These are phyloP conservation scores for Drosophila bipectinata DNA, from an alignment of 1,140 invertebrate species.

Conservation along the genomic window DNA sequence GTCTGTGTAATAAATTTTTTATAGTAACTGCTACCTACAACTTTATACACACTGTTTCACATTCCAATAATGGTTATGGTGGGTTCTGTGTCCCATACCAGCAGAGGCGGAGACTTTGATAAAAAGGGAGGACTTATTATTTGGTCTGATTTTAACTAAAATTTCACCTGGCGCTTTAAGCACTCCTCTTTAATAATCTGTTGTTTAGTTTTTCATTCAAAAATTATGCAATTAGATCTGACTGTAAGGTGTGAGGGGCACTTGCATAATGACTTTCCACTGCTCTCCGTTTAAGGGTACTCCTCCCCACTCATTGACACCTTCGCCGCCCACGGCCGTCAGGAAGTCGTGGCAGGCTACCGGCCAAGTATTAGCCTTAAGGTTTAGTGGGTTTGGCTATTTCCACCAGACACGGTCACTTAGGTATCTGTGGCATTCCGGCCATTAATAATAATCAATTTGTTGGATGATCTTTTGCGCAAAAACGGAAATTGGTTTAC, in stretches of 20 bases:
- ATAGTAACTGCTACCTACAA: conserved; percentile 18
- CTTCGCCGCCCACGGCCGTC: conserved; percentile 16
- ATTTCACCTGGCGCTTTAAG: background rate
- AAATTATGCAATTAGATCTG: conserved; percentile 55
- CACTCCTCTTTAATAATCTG: conserved; percentile 6
- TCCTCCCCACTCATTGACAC: background rate
- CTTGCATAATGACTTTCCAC: conserved; percentile 51
- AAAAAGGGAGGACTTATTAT: background rate
- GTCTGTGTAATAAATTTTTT: conserved; percentile 31
- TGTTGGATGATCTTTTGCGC: conserved; percentile 38
- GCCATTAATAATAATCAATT: conserved; percentile 57
- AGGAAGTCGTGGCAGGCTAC: conserved; percentile 39
- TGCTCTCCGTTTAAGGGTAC: conserved; percentile 24
- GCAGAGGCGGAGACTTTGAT: conserved; percentile 10
- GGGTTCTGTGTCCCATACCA: conserved; percentile 1
- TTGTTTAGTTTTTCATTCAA: conserved; percentile 20
- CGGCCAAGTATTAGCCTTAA: background rate
- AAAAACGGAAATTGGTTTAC: conserved; percentile 72
- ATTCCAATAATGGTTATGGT: background rate
- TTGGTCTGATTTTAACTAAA: background rate
- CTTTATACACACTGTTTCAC: conserved; percentile 3
- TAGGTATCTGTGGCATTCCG: conserved; percentile 44
- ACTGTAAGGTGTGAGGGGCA: background rate
- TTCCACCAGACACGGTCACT: conserved; percentile 60
- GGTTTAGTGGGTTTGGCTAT: conserved; percentile 33